Percentiles rank a stretch among this genome's conserved stretches.
phyloP scores from a whole-genome alignment of 1,140 invertebrate genomes.

The Drosophila persimilis region DNA sequence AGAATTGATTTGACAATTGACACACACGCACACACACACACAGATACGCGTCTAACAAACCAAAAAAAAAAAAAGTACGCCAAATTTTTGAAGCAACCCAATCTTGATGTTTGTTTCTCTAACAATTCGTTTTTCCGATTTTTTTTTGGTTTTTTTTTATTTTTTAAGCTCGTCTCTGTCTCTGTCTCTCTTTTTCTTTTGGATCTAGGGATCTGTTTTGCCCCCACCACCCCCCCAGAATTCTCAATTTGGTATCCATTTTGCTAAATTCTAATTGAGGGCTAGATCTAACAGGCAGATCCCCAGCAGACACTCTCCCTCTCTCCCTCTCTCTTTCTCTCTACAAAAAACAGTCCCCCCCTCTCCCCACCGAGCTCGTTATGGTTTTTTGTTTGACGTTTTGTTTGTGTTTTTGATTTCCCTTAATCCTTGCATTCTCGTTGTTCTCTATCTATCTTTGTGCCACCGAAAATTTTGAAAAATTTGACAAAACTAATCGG shows the following conservation, averaged over 20 bases:
- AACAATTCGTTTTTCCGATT: background rate
- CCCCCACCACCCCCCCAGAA: background rate
- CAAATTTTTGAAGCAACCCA: constrained; percentile 35
- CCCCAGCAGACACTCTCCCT: too few relatives aligned
- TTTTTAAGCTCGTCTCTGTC: constrained; percentile 27
- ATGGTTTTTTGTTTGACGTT: background rate
- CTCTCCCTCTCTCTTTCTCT: constrained; percentile 1
- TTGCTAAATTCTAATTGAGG: constrained; percentile 9
- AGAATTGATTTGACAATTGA: constrained; percentile 41
- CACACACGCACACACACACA: constrained; percentile 5
- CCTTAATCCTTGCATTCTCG: constrained; percentile 47
- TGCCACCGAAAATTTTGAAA: constrained; percentile 8
- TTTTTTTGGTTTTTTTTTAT: constrained; percentile 14
- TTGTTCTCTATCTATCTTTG: constrained; percentile 33
- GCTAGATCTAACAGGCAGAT: too few relatives aligned
- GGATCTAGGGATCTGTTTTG: constrained; percentile 22
- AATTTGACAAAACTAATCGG: constrained; percentile 55
- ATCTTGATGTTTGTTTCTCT: constrained; percentile 36
- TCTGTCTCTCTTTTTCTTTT: too few relatives aligned
- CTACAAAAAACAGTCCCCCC: constrained; percentile 47
- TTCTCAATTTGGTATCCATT: constrained; percentile 6
- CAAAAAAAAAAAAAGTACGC: background rate
- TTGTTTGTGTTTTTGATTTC: constrained; percentile 23
- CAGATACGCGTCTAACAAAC: constrained; percentile 53
- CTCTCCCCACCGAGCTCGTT: constrained; percentile 23